phyloP scores from a whole-genome alignment of 2,113 vertebrate genomes.

The Eurystomus gularis region DNA sequence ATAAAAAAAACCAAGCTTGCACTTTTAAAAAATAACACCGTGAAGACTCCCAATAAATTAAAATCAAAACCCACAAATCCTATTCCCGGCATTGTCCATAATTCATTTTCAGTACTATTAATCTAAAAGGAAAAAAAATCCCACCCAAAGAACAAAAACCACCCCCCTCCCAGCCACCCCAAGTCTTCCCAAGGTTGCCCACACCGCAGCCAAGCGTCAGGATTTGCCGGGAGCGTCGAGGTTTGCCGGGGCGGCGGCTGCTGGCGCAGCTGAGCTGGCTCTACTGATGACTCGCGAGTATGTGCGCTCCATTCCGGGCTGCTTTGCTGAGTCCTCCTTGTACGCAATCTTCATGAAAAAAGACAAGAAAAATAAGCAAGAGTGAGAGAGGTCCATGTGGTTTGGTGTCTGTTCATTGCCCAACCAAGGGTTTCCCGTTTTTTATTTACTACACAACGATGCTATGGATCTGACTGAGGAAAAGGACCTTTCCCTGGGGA shows the following conservation, averaged over 20 bases:
- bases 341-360: constrained; percentile 68
- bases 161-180: not conserved
- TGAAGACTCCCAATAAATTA: constrained; percentile 80
- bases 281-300: constrained; percentile 75
- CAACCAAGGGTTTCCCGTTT: not conserved
- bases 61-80: constrained; percentile 33
- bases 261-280: constrained; percentile 26
- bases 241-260: constrained; percentile 12
- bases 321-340: constrained; percentile 80
- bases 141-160: not conserved
- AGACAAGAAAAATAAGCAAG: not conserved
- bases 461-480: not conserved
- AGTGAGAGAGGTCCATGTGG: not conserved
- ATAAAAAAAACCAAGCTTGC: constrained; percentile 24
- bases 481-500: not conserved
- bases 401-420: not conserved
- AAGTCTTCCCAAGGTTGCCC: not conserved
- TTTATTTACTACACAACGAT: not conserved
- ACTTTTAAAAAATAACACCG: constrained; percentile 62
- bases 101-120: constrained; percentile 20
- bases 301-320: constrained; percentile 83
- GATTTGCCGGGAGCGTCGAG: constrained; percentile 43
- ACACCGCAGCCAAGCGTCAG: constrained; percentile 25
- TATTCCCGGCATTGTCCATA: constrained; percentile 9
- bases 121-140: not conserved